A percentile compares a stretch with the other conserved stretches of the same genome.
phyloP scores from a whole-genome alignment of 1,140 invertebrate species.

The Acromyrmex echinatior region DNA sequence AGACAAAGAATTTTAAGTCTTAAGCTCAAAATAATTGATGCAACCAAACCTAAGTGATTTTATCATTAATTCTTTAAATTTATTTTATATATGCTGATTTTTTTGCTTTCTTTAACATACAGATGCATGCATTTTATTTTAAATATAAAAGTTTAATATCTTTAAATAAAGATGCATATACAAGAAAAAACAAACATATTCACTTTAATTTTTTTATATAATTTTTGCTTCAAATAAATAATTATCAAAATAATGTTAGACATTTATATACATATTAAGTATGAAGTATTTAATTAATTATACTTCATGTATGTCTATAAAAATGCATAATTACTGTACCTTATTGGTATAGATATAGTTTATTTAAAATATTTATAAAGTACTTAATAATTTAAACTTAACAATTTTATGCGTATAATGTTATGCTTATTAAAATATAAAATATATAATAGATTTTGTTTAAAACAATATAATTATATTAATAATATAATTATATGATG shows the following conservation, averaged over 20 bases:
- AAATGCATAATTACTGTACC: neutral
- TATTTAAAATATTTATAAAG: slow-evolving; percentile 6
- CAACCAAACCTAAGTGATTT: too few species aligned
- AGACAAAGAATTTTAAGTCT: too few species aligned
- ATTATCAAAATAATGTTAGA: neutral
- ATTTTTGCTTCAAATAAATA: neutral
- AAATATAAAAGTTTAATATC: neutral
- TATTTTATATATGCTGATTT: neutral
- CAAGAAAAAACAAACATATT: neutral
- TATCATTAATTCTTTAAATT: neutral
- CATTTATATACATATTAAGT: neutral
- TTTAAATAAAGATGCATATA: neutral
- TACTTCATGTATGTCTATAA: neutral
- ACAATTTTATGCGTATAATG: neutral
- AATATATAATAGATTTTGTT: neutral
- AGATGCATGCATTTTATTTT: neutral
- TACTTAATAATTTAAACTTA: neutral
- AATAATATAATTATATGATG: neutral
- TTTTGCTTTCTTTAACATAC: neutral
- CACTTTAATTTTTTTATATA: neutral
- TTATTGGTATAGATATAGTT: neutral
- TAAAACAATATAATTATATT: neutral
- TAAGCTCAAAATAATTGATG: too few species aligned
- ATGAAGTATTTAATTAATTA: neutral
- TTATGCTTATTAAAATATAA: neutral